Evolutionary conservation across 2,888 invertebrate species (phyloP).

Genomic region (Leucoptera coffeella): DNA sequence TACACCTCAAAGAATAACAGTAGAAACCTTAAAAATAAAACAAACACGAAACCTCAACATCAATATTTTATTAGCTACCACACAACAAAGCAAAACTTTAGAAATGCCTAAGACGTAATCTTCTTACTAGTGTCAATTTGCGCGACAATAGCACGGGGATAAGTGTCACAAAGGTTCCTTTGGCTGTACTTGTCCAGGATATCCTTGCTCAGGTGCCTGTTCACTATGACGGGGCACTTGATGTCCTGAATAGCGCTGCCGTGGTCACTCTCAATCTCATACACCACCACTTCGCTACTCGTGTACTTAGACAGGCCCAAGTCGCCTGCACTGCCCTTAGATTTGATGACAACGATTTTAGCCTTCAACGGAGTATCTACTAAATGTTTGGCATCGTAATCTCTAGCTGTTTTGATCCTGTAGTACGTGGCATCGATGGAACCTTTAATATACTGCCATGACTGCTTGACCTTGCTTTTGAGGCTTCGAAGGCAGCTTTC

Average conservation of each 20-base stretch:
- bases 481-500: constrained; percentile 11
- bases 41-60: too few relatives aligned
- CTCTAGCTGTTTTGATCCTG: constrained; percentile 10
- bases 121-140: too few relatives aligned
- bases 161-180: background rate
- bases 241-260: constrained; percentile 11
- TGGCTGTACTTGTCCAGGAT: constrained; percentile 8
- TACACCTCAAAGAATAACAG: too few relatives aligned
- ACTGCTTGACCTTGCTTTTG: constrained; percentile 12
- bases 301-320: constrained; percentile 11
- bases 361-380: constrained; percentile 11
- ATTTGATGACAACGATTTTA: constrained; percentile 13
- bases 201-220: constrained; percentile 13
- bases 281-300: constrained; percentile 9
- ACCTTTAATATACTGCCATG: constrained; percentile 15
- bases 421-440: constrained; percentile 14
- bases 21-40: too few relatives aligned
- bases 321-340: constrained; percentile 4
- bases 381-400: constrained; percentile 7
- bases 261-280: constrained; percentile 12
- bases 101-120: too few relatives aligned
- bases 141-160: too few relatives aligned
- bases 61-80: too few relatives aligned
- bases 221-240: constrained; percentile 15
- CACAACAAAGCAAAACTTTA: too few relatives aligned